Base-by-base conservation (phyloP, 2,888 invertebrate species). In the Agrochola lota region DNA sequence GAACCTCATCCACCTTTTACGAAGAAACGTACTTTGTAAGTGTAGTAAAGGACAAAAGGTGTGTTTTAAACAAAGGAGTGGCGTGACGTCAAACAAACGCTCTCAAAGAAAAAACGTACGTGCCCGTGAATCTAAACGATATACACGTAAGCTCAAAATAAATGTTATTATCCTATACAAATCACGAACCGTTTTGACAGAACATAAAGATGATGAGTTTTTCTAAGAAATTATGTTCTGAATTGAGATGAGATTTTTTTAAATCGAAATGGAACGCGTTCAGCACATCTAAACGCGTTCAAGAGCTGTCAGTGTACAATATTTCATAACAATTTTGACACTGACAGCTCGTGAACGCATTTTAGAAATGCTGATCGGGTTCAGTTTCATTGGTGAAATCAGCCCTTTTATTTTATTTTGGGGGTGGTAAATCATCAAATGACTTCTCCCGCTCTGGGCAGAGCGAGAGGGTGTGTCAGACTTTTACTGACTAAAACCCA, bases 51-150 rank as follows among this genome's bases (percentile, higher is more conserved):
- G 40, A 79, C 67, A 80, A 71, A 74, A 71, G 76, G 79, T 80
- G 73, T 64, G 70, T 60, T 57, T 55, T 71, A 77, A 80, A 85
- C 81, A 80, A 80, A 63, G 67, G 76, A 70, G 64, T 63, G 67
- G 59, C 66, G 59, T 71, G 66, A 78, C 69, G 57, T 63, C 75
- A 77, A 74, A 82, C 71, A 83, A 68, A 78, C 23, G 64, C 40
- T 20, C 30, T 76, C 59, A 72, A 68, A 78, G 72, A 78, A 76
- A 83, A 78, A 78, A 70, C 57, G 70, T 64, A 81, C 78, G 85
- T 87, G 81, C 68, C 73, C 20, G 43, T 71, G 80, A 84, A 81
- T 80, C 11, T 72, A 43, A 49, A 77, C 59, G 43, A 72, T 55
- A 69, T 26, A 35, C 35, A 4, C 35, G 62, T 11, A 59, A 71